phyloP scores from a whole-genome alignment of 2,888 invertebrate species.

The Drosophila borealis region DNA sequence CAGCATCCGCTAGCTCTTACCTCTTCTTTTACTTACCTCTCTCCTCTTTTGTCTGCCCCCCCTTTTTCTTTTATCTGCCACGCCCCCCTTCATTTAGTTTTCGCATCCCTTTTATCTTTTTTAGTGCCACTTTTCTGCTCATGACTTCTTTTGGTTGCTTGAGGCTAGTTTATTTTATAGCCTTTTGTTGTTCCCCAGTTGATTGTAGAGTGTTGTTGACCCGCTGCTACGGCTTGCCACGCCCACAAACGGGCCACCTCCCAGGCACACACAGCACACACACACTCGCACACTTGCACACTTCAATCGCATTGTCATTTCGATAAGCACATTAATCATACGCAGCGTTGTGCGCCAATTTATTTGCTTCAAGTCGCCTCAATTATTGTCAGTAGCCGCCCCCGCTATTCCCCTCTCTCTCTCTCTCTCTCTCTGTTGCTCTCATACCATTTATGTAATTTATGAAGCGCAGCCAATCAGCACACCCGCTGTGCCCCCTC shows the following conservation, averaged over 20 bases:
- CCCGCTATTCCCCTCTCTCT: not conserved
- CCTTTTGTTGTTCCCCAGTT: conserved; percentile 39
- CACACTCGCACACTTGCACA: not conserved
- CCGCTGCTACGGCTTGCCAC: conserved; percentile 29
- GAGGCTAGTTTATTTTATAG: conserved; percentile 18
- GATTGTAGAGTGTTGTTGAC: conserved; percentile 60
- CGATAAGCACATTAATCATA: conserved; percentile 78
- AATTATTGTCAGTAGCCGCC: conserved; percentile 53
- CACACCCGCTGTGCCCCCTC: conserved; percentile 3
- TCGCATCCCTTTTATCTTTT: not conserved
- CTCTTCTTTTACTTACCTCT: too few relatives aligned
- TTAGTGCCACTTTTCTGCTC: conserved; percentile 9
- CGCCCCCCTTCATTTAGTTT: not conserved
- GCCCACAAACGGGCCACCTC: conserved; percentile 23
- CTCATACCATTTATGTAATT: conserved; percentile 29
- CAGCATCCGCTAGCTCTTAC: not conserved
- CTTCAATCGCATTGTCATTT: conserved; percentile 44
- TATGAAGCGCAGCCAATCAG: conserved; percentile 60
- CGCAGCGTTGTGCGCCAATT: conserved; percentile 73
- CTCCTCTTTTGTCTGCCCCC: not conserved
- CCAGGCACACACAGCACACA: not conserved
- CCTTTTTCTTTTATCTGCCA: not conserved
- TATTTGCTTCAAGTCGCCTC: conserved; percentile 69
- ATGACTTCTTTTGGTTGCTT: conserved; percentile 16
- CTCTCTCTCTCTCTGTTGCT: not conserved